Evolutionary conservation across 2,797 vertebrate genomes (phyloP), one percentile per base, ranked within the genome.

Genomic region (Urophycis tenuis): DNA sequence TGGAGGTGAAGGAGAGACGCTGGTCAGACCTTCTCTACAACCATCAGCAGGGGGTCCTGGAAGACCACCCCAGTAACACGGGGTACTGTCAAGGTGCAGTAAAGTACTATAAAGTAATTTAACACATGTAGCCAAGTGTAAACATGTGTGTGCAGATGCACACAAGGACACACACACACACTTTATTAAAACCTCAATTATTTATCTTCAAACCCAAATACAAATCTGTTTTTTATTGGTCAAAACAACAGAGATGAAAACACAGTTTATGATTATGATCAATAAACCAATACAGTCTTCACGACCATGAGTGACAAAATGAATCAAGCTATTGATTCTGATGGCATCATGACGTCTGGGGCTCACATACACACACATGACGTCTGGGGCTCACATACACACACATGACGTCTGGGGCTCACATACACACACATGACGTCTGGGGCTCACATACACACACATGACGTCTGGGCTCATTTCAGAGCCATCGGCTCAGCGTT

Each of bases 261-360:
- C 41, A 64, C 80, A 79, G 77, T 73, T 33, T 73, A 84, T 17
- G 31, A 49, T 35, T 36, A 3, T 41, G 77, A 86, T 89, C 87
- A 81, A 88, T 91, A 87, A 74, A 10, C 71, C 75, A 29, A 87
- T 78, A 77, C 33, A 32, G 49, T 17, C 34, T 72, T 80, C 73
- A 75, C 76, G 67, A 81, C 45, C 83, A 77, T 75, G 71, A 49
- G 33, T 71, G 30, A 77, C 49, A 30, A 71, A 0, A 17, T 77
- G 1, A 33, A 53, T 53, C 17, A 75, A 14, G 75, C 5, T 3
- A 22, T 49, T 17, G 72, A 76, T 41, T 33, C 71, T 74, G 73
- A 77, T 6, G 22, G 31, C 67, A 72, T 72, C 34, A 8, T 33
- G 77, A 81, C 76, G 41, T 49, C 41, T 17, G 14, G 41, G 41